Base-by-base conservation (phyloP, 2,888 invertebrate genomes). In the Blera fallax region DNA sequence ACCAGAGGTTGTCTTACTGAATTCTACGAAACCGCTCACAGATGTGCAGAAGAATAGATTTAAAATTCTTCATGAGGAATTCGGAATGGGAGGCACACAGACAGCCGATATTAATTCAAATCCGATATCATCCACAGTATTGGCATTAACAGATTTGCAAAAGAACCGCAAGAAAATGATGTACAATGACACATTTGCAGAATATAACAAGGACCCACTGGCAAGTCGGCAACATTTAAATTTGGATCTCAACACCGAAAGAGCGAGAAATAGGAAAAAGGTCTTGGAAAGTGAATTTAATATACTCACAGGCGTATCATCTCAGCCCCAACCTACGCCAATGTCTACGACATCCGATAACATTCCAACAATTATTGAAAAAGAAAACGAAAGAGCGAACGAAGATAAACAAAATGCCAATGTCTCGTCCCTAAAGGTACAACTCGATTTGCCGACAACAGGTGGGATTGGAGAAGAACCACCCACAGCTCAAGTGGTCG, bases 11-110 rank as follows among this genome's bases (percentile, higher is more conserved):
- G 14, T 70, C 14, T 40, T 45, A 6, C 16, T 45, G 43, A 27
- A 69, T 2, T 10, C 45, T 24, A 37, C 64, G 21, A 60, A 78
- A n/a, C 74, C 48, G 1, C 93, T 95, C 76, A 94, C 93, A 11
- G 94, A 94, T 73, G 94, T 95, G 0, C 91, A 95, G 84, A 90
- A 92, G 62, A 95, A 95, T 88, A 94, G 94, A 90, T 89, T 94
- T 18, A 94, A 93, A 90, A 93, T 95, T 1, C 89, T 95, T 73
- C 93, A 94, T 3, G 93, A 94, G 0, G 95, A 95, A 89, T 95
- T 94, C 87, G 94, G 93, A 67, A 90, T 93, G 2, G 56, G 72
- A 69, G 91, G 92, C 85, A 34, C 81, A 48, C 82, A 77, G 1
- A 81, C 84, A 64, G 79, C 89, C 1, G 91, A 91, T 79, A 89